Percentiles rank a stretch among this genome's conserved stretches.
These are phyloP conservation scores for Darevskia nairensis DNA, from an alignment of 2,797 vertebrate genomes.

Conservation along the genomic window DNA sequence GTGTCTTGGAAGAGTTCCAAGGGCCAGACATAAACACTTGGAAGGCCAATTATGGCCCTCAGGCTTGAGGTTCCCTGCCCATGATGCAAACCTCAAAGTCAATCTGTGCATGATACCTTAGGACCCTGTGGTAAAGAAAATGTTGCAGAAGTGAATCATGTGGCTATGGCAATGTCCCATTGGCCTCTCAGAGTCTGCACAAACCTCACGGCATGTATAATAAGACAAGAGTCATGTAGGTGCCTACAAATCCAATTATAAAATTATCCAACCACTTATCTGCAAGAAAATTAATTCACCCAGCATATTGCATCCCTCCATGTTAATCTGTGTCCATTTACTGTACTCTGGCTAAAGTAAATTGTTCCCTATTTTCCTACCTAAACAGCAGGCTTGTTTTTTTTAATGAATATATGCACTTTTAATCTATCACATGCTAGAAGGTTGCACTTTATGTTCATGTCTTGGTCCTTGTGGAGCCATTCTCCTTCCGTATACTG, in stretches of 20 bases:
- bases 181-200: neutral
- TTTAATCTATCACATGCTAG: conserved; percentile 11
- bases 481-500: neutral
- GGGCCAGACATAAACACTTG: neutral
- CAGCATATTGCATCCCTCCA: neutral
- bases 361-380: neutral
- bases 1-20: neutral
- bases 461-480: neutral
- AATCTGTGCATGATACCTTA: neutral
- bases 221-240: neutral
- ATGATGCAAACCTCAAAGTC: neutral
- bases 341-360: neutral
- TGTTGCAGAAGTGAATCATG: neutral
- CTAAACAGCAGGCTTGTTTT: conserved; percentile 5
- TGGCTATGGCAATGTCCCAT: neutral
- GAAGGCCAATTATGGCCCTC: neutral
- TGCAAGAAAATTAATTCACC: neutral
- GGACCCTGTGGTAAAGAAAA: too few species aligned
- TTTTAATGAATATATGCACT: conserved; percentile 1
- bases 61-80: too few species aligned
- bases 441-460: conserved; percentile 1
- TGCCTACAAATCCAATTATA: neutral
- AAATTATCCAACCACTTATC: neutral
- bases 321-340: conserved; percentile 22
- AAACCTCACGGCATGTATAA: neutral